A percentile compares a stretch with the other conserved stretches of the same genome.
Conservation (phyloP, 2,113 vertebrate species). For the Clarias macrocephalus region DNA sequence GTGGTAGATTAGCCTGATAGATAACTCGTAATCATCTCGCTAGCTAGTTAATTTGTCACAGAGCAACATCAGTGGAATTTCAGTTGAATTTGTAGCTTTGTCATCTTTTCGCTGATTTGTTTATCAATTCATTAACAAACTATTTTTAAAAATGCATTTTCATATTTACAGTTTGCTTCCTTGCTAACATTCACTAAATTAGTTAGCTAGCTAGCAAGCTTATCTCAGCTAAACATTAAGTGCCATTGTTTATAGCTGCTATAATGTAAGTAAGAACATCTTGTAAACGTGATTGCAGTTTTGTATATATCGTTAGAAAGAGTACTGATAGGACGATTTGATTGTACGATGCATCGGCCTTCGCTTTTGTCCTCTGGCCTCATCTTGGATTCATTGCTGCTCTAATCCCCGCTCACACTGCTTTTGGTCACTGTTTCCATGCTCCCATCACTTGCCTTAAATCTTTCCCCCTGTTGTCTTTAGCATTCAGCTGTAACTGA, state of each 20-base stretch:
- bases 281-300: background rate
- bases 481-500: slow-evolving; percentile 87
- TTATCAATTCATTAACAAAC: background rate
- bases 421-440: slow-evolving; percentile 59
- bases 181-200: background rate
- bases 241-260: background rate
- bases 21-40: background rate
- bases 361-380: slow-evolving; percentile 58
- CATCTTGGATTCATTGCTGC: slow-evolving; percentile 70
- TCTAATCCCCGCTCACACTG: slow-evolving; percentile 64
- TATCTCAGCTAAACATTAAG: background rate
- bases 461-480: slow-evolving; percentile 58
- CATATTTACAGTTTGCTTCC: background rate
- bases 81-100: background rate
- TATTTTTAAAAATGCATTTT: background rate
- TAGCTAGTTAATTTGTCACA: background rate
- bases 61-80: background rate
- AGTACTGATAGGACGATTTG: background rate
- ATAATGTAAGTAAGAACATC: background rate
- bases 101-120: background rate
- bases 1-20: background rate
- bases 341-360: background rate
- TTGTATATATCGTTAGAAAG: background rate
- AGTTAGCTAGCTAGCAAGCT: background rate
- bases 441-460: slow-evolving; percentile 49